phyloP scores from a whole-genome alignment of 2,888 invertebrate species.

The Scaptomyza flava region DNA sequence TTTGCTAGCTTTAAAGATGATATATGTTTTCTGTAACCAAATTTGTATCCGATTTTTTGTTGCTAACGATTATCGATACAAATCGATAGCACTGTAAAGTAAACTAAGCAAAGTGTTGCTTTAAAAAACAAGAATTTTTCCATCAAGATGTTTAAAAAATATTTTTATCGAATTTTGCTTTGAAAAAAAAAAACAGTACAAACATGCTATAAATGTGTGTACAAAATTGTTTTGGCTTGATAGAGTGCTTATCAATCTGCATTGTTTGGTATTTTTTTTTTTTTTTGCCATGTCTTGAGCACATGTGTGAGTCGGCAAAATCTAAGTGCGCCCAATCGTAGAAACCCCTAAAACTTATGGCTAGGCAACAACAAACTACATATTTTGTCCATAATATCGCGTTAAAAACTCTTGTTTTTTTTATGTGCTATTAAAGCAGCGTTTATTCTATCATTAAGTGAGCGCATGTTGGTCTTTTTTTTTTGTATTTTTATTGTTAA shows the following conservation, averaged over 20 bases:
- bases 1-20: background rate
- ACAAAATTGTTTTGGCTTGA: too few relatives aligned
- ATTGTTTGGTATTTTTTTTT: too few relatives aligned
- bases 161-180: too few relatives aligned
- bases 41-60: too few relatives aligned
- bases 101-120: too few relatives aligned
- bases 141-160: too few relatives aligned
- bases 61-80: background rate
- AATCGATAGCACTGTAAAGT: too few relatives aligned
- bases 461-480: slow-evolving; percentile 57
- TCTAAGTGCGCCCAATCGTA: slow-evolving; percentile 53
- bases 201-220: too few relatives aligned
- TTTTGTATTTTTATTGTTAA: slow-evolving; percentile 4
- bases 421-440: slow-evolving; percentile 22
- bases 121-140: too few relatives aligned
- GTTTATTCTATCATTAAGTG: slow-evolving; percentile 40
- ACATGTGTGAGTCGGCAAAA: slow-evolving; percentile 24
- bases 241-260: too few relatives aligned
- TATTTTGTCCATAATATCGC: background rate
- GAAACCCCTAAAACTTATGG: slow-evolving; percentile 11
- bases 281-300: background rate
- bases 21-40: background rate
- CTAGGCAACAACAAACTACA: slow-evolving; percentile 49
- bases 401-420: background rate
- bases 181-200: too few relatives aligned